Evolutionary conservation across 2,888 invertebrate species (phyloP).

Genomic region (Yponomeuta malinellus): DNA sequence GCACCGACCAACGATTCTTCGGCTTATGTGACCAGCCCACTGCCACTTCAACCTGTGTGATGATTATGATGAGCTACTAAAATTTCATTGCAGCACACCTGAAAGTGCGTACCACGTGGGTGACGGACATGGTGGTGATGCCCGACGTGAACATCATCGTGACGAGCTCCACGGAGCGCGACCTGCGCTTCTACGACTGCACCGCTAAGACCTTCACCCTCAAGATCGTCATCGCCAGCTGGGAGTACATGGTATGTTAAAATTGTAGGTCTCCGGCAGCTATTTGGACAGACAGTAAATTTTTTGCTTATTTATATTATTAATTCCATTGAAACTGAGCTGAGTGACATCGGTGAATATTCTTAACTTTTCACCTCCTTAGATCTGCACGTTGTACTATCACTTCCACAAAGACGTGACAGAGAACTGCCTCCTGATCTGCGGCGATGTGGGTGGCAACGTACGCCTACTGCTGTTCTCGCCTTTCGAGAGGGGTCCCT

Average conservation of each 20-base stretch:
- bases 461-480: constrained; percentile 79
- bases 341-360: no score
- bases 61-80: not conserved
- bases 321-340: no score
- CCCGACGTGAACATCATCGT: constrained; percentile 87
- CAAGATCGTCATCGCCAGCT: constrained; percentile 80
- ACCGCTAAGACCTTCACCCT: constrained; percentile 83
- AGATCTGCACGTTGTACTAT: constrained; percentile 75
- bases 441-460: constrained; percentile 85
- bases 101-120: constrained; percentile 80
- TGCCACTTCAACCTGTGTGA: not conserved
- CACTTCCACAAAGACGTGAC: constrained; percentile 74
- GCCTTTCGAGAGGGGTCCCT: constrained; percentile 79
- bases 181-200: constrained; percentile 87
- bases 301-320: no score
- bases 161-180: constrained; percentile 85
- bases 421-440: constrained; percentile 78
- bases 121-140: constrained; percentile 83
- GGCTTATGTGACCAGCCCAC: not conserved
- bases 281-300: no score
- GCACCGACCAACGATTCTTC: no score
- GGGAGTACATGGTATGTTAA: constrained; percentile 69
- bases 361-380: not conserved
- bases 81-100: constrained; percentile 61
- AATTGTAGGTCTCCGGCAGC: no score